Evolutionary conservation across 2,113 vertebrate species (phyloP).

Genomic region (Spea bombifrons): DNA sequence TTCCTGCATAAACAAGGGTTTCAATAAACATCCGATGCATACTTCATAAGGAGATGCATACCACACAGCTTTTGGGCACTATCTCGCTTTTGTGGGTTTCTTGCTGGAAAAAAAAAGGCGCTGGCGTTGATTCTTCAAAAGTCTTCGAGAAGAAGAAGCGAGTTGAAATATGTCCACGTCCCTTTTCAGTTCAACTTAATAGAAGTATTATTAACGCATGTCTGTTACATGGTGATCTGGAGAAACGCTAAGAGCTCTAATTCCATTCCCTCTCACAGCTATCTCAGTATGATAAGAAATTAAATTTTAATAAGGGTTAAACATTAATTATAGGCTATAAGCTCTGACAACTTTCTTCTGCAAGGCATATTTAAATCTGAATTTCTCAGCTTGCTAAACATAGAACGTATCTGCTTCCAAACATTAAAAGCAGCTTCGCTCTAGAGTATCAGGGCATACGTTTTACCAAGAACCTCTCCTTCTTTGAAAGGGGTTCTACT

Average conservation of each 20-base stretch:
- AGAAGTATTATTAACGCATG: conserved; percentile 5
- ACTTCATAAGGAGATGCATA: too few species aligned
- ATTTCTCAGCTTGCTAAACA: conserved; percentile 17
- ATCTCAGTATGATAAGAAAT: conserved; percentile 11
- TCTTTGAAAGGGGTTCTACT: too few species aligned
- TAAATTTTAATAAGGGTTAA: conserved; percentile 39
- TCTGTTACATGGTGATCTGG: neutral
- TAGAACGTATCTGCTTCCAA: conserved; percentile 6
- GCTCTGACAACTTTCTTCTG: conserved; percentile 21
- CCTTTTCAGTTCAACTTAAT: conserved; percentile 1
- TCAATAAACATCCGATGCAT: too few species aligned
- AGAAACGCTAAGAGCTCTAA: conserved; percentile 6
- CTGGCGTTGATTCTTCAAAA: too few species aligned
- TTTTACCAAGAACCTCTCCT: too few species aligned
- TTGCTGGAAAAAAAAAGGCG: too few species aligned
- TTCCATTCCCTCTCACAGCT: conserved; percentile 7
- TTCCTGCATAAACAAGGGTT: too few species aligned
- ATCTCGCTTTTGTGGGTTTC: too few species aligned
- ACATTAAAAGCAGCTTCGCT: too few species aligned
- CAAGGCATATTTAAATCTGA: conserved; percentile 22
- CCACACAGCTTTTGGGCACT: too few species aligned
- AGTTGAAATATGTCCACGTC: neutral
- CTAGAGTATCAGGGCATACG: too few species aligned
- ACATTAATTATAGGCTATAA: conserved; percentile 32
- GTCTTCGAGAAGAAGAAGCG: neutral